A percentile compares a stretch with the other conserved stretches of the same genome.
These are phyloP conservation scores for Sebastes matsubarae DNA, from an alignment of 2,797 vertebrate genomes.

Conservation along the genomic window DNA sequence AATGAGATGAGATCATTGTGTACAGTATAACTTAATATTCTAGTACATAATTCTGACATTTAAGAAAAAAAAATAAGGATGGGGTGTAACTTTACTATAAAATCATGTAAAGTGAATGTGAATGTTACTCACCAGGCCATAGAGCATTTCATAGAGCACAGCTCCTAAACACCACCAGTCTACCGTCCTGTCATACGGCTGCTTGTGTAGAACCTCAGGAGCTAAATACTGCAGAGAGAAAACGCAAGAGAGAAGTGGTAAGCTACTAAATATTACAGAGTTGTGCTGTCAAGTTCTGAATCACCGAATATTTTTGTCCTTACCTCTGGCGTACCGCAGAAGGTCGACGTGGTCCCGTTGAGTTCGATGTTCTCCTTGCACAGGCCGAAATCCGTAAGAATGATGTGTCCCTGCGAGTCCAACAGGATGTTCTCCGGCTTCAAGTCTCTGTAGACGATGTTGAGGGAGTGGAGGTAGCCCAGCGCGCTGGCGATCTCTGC, in stretches of 20 bases:
- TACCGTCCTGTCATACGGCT: slow-evolving; percentile 96
- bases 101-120: not conserved
- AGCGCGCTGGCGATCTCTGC: slow-evolving; percentile 98
- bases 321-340: slow-evolving; percentile 99
- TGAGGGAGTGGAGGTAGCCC: slow-evolving; percentile 97
- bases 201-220: slow-evolving; percentile 98
- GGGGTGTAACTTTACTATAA: not conserved
- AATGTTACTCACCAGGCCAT: slow-evolving; percentile 91
- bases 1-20: not conserved
- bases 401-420: slow-evolving; percentile 97
- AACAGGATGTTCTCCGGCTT: slow-evolving; percentile 99
- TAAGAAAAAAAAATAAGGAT: not conserved
- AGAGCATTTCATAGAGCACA: slow-evolving; percentile 98
- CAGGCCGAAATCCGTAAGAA: slow-evolving; percentile 97
- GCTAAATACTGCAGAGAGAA: slow-evolving; percentile 91
- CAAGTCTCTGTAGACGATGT: slow-evolving; percentile 98
- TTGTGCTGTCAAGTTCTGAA: not conserved
- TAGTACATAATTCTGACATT: not conserved
- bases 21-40: not conserved
- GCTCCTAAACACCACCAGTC: slow-evolving; percentile 99
- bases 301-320: not conserved
- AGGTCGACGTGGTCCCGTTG: slow-evolving; percentile 97
- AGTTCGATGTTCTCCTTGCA: slow-evolving; percentile 99
- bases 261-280: not conserved
- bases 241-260: not conserved